These are phyloP conservation scores for Pterocles orientalis DNA, from an alignment of 2,113 vertebrate species.

Conservation along the genomic window DNA sequence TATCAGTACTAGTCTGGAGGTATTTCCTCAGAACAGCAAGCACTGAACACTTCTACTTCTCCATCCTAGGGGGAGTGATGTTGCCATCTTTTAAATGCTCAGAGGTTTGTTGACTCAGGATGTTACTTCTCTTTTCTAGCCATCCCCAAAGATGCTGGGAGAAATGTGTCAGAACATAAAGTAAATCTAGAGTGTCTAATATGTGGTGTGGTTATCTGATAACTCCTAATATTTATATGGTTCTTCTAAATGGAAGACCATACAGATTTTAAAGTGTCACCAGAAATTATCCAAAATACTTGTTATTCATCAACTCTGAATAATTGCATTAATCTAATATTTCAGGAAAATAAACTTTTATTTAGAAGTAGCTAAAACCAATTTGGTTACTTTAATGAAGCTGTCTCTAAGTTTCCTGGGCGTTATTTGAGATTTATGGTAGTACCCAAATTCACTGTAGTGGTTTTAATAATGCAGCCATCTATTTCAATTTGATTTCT, in stretches of 20 bases:
- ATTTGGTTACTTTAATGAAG: background rate
- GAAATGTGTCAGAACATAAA: background rate
- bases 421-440: background rate
- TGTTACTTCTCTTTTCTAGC: background rate
- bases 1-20: background rate
- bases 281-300: background rate
- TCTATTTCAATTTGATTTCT: too few species aligned
- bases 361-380: background rate
- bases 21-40: background rate
- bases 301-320: background rate
- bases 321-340: background rate
- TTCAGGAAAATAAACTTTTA: background rate
- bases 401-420: background rate
- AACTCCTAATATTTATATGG: background rate
- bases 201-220: background rate
- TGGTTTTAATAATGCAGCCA: background rate
- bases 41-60: background rate
- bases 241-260: background rate
- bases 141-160: background rate
- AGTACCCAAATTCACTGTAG: background rate
- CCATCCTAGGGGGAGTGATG: constrained; percentile 9
- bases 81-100: background rate
- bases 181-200: background rate
- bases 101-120: background rate
- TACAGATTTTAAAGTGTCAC: background rate